Conservation (phyloP, 2,113 vertebrate species). For the Ageneiosus marmoratus region DNA sequence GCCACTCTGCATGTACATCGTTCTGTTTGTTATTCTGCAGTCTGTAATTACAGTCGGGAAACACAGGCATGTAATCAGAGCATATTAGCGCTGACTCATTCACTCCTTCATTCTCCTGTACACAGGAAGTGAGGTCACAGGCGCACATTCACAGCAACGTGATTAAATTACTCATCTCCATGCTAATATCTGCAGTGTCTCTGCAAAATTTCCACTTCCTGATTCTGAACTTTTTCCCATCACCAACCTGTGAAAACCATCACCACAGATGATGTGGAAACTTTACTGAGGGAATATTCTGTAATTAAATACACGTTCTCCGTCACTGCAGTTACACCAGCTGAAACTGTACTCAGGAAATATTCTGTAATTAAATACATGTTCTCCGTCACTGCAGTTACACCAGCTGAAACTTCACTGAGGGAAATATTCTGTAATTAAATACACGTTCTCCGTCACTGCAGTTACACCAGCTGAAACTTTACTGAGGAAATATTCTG, state of each 20-base stretch:
- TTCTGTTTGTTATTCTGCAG: conserved; percentile 16
- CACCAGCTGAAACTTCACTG: too few relatives aligned
- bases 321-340: too few relatives aligned
- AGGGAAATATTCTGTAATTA: too few relatives aligned
- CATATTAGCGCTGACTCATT: conserved; percentile 32
- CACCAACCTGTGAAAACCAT: neutral
- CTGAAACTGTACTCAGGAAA: too few relatives aligned
- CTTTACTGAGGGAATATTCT: too few relatives aligned
- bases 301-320: too few relatives aligned
- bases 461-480: neutral
- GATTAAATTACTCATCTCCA: neutral
- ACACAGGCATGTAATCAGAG: conserved; percentile 37
- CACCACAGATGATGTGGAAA: too few relatives aligned
- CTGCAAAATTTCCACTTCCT: neutral
- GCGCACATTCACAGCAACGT: neutral
- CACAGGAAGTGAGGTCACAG: conserved; percentile 13
- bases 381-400: too few relatives aligned
- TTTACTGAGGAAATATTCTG: too few relatives aligned
- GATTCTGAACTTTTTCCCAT: neutral
- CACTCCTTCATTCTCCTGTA: neutral
- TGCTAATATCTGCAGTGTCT: neutral
- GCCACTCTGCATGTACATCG: neutral
- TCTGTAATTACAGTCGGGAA: conserved; percentile 22
- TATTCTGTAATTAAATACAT: too few relatives aligned
- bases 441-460: too few relatives aligned